Evolutionary conservation across 2,113 vertebrate species (phyloP), one percentile per base, ranked within the genome.

Genomic region (Dromaius novaehollandiae): DNA sequence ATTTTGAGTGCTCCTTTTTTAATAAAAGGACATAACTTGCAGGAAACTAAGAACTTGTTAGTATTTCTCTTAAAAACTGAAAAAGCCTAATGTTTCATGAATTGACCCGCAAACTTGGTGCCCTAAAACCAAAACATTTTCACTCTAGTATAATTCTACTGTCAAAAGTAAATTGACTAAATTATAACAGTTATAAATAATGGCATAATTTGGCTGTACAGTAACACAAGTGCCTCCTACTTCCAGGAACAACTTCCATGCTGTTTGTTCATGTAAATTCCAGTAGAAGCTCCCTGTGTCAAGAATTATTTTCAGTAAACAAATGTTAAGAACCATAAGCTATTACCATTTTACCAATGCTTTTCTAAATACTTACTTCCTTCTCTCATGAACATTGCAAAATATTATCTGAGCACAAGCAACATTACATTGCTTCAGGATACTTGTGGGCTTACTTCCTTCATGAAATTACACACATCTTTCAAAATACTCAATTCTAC

Each of bases 291-390:
- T 50, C 90, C 71, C 94, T 77, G 78, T 70, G 50, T 56, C 89
- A 79, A 84, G 93, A 91, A 89, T 77, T 90, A 82, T 53, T 83
- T 89, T 70, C 78, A 92, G 88, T 95, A 97, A 96, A 91, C 89
- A 94, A 76, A 94, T 95, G 82, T 83, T 82, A 89, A 86, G 91
- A 93, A 81, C 46, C 50, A 85, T 91, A 95, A 96, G 94, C 75
- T 96, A 84, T 91, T 83, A 60, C 40, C 42, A 93, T 95, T 96
- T 96, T 70, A 69, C 75, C 88, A 94, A 79, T 88, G 83, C 68
- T 95, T 68, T 74, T 91, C 83, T 88, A 95, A 94, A 97, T 93
- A 95, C 80, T 93, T 90, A 92, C 95, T 95, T 97, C 91, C 95
- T 87, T 88, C 94, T 94, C 90, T 96, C 86, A 95, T 76, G 82